Evolutionary conservation across 2,113 vertebrate species (phyloP).

Genomic region (Oncorhynchus kisutch): DNA sequence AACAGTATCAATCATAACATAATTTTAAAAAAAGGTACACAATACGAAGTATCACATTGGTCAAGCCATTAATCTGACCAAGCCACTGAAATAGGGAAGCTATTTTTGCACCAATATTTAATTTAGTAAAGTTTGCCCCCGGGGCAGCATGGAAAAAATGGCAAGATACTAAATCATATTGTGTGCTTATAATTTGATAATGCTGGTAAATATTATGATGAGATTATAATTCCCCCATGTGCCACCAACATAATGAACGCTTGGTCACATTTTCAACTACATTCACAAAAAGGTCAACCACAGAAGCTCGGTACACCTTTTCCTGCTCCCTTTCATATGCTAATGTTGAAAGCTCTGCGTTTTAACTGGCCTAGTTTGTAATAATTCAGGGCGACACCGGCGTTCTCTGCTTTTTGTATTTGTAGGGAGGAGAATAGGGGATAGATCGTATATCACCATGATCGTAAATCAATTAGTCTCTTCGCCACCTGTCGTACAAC

Average conservation of each 20-base stretch:
- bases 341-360: slow-evolving; percentile 64
- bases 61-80: no score
- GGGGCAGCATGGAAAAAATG: no score
- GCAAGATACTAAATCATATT: no score
- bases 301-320: background rate
- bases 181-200: background rate
- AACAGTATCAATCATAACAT: no score
- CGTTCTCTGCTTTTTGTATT: slow-evolving; percentile 61
- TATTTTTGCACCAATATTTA: no score
- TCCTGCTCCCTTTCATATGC: slow-evolving; percentile 68
- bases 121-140: no score
- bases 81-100: no score
- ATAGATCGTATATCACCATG: slow-evolving; percentile 70
- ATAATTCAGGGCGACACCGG: slow-evolving; percentile 74
- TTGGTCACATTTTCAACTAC: slow-evolving; percentile 54
- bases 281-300: background rate
- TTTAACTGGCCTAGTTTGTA: slow-evolving; percentile 76
- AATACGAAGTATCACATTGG: no score
- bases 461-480: slow-evolving; percentile 80
- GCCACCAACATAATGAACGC: background rate
- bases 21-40: no score
- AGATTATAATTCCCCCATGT: no score
- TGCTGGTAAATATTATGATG: no score
- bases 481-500: slow-evolving; percentile 73
- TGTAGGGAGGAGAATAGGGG: slow-evolving; percentile 14